Base-by-base conservation (phyloP, 1,140 invertebrate genomes). In the Calycopis cecrops region DNA sequence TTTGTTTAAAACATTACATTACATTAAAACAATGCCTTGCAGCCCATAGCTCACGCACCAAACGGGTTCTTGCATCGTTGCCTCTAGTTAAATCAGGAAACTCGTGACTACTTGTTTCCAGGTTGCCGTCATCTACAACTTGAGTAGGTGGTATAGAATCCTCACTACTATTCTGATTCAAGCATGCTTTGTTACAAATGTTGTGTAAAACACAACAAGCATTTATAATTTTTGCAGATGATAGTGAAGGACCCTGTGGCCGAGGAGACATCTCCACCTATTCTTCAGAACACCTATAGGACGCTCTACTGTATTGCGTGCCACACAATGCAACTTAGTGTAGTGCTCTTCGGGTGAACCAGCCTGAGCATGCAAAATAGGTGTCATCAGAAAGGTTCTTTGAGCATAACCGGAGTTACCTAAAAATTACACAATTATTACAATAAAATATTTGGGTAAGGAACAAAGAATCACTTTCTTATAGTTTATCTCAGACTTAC, bases 201-300 rank as follows among this genome's bases (percentile, higher is more conserved):
- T 63, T 65, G 50, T 69, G 63, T 9, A 69, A 49, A 0, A 65
- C 54, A 61, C 58, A 60, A 48, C 60, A 69, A 35, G 63, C 66
- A 53, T 53, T 62, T 35, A 59, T 56, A 16, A 65, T 62, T 60
- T 60, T 69, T 4, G 59, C 37, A 17, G 62, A 34, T 62, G 33
- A 42, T 65, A 65, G 37, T 71, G 60, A 1, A 71, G 50, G 11
- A 64, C 57, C 35, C 59, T 56, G 11, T 66, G 59, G 0, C 11
- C 35, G 12, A 62, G 37, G 17, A 65, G 35, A 33, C 65, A 69
- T 16, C 65, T 18, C 40, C 52, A 73, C n/a, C 63, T 35, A 33
- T 14, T 42, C 50, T 73, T 73, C 1, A 65, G 16, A 1, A 62
- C 18, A 18, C 62, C 62, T 10, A 66, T 63, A 1, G 57, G 51